These are phyloP conservation scores for Bombus breviceps DNA, from an alignment of 1,140 invertebrate species.

Conservation along the genomic window DNA sequence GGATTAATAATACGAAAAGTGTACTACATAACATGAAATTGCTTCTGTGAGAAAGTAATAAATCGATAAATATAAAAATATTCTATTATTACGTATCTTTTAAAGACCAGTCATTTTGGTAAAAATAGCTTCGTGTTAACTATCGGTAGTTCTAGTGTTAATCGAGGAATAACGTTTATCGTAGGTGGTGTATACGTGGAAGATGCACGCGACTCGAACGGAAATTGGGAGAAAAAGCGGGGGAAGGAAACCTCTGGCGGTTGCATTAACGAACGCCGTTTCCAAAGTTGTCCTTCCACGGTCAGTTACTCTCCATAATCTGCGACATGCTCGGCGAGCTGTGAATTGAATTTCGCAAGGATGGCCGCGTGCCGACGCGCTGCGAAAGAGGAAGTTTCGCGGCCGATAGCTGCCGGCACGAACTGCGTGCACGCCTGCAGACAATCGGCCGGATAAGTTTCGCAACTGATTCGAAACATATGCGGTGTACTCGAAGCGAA, in stretches of 20 bases:
- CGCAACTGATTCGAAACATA: slow-evolving; percentile 78
- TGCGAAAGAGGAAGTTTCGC: slow-evolving; percentile 57
- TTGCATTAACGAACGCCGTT: slow-evolving; percentile 12
- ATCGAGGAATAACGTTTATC: no score
- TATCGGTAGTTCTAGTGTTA: no score
- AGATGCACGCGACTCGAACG: no score
- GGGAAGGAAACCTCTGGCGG: neutral
- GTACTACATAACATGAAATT: no score
- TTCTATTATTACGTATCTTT: no score
- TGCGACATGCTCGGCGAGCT: slow-evolving; percentile 42
- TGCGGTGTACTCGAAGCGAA: slow-evolving; percentile 68
- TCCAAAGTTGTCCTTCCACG: slow-evolving; percentile 43
- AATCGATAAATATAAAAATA: no score
- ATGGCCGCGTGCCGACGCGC: neutral
- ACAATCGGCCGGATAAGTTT: slow-evolving; percentile 70
- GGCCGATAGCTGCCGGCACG: slow-evolving; percentile 5
- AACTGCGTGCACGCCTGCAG: slow-evolving; percentile 13
- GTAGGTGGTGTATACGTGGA: no score
- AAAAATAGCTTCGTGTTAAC: no score
- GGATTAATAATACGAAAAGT: no score
- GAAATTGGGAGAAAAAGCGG: neutral
- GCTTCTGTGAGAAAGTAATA: no score
- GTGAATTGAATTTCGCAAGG: slow-evolving; percentile 40
- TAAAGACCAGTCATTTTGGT: no score
- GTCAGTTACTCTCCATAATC: slow-evolving; percentile 24